phyloP scores from a whole-genome alignment of 2,888 invertebrate genomes.

The Sthenelais limicola region DNA sequence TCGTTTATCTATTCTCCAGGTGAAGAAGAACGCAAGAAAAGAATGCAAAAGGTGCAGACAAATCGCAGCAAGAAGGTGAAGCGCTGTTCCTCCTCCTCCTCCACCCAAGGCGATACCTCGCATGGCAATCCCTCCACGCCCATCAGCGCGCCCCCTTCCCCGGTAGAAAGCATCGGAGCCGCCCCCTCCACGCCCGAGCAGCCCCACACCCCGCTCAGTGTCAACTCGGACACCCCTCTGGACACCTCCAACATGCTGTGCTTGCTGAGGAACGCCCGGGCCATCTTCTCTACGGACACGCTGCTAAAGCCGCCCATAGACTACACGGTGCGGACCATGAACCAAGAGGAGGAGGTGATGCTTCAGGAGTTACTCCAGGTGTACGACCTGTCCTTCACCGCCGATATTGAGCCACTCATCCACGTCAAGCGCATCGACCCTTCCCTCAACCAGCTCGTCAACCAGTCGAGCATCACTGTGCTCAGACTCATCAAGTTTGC shows the following conservation, averaged over 20 bases:
- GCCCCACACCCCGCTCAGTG: slow-evolving; percentile 43
- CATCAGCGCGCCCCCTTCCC: slow-evolving; percentile 24
- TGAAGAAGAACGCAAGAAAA: slow-evolving; percentile 84
- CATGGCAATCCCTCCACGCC: neutral
- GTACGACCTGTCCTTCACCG: slow-evolving; percentile 55
- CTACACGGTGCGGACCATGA: slow-evolving; percentile 43
- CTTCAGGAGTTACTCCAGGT: slow-evolving; percentile 50
- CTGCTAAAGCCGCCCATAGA: slow-evolving; percentile 34
- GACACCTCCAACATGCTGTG: slow-evolving; percentile 37
- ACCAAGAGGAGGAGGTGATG: slow-evolving; percentile 46
- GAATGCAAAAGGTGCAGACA: slow-evolving; percentile 89
- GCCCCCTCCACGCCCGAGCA: neutral
- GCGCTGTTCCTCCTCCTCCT: neutral
- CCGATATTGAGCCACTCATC: slow-evolving; percentile 55
- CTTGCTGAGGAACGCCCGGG: slow-evolving; percentile 1
- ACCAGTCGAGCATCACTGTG: slow-evolving; percentile 87
- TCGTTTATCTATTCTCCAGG: slow-evolving; percentile 53
- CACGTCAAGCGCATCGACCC: slow-evolving; percentile 55
- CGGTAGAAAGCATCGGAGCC: slow-evolving; percentile 15
- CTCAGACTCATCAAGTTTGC: slow-evolving; percentile 80
- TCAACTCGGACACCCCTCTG: neutral
- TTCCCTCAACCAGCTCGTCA: slow-evolving; percentile 76
- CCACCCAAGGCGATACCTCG: no score
- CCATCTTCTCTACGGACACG: slow-evolving; percentile 3
- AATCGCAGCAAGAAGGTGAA: slow-evolving; percentile 77